phyloP scores from a whole-genome alignment of 1,140 invertebrate species.

The Drosophila kurseongensis region DNA sequence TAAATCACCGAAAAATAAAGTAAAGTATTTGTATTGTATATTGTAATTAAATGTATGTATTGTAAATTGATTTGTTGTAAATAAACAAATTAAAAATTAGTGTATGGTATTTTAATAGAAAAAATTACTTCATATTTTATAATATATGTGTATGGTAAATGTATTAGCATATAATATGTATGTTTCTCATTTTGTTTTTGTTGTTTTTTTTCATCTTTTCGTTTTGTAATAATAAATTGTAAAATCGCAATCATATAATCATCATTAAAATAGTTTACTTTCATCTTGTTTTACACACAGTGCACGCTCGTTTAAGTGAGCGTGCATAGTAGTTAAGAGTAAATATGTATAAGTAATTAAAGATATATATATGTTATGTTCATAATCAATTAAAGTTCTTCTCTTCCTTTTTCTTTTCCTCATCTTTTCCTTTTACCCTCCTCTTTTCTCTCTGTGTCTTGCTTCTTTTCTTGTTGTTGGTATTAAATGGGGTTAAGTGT shows the following conservation, averaged over 20 bases:
- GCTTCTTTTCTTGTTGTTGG: slow-evolving; percentile 37
- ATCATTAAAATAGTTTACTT: slow-evolving; percentile 73
- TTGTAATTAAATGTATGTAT: slow-evolving; percentile 59
- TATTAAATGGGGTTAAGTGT: slow-evolving; percentile 39
- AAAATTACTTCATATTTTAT: slow-evolving; percentile 76
- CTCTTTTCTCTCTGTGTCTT: slow-evolving; percentile 13
- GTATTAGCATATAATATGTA: slow-evolving; percentile 73
- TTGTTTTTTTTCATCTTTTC: slow-evolving; percentile 47
- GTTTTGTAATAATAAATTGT: slow-evolving; percentile 75
- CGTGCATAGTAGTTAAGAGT: slow-evolving; percentile 68
- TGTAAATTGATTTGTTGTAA: slow-evolving; percentile 58
- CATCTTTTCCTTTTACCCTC: slow-evolving; percentile 3
- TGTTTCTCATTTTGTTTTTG: slow-evolving; percentile 57
- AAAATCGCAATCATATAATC: slow-evolving; percentile 77
- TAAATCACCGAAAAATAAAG: slow-evolving; percentile 81
- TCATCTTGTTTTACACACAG: slow-evolving; percentile 64
- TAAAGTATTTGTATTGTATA: slow-evolving; percentile 72
- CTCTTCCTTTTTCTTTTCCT: slow-evolving; percentile 31
- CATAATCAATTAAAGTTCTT: slow-evolving; percentile 74
- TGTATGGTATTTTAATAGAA: slow-evolving; percentile 75
- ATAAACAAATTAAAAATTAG: slow-evolving; percentile 82
- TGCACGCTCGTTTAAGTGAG: slow-evolving; percentile 44
- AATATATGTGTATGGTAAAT: slow-evolving; percentile 74
- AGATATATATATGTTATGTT: slow-evolving; percentile 68
- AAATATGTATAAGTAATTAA: slow-evolving; percentile 72